phyloP scores from a whole-genome alignment of 2,113 vertebrate genomes.

The Aegotheles bennettii region DNA sequence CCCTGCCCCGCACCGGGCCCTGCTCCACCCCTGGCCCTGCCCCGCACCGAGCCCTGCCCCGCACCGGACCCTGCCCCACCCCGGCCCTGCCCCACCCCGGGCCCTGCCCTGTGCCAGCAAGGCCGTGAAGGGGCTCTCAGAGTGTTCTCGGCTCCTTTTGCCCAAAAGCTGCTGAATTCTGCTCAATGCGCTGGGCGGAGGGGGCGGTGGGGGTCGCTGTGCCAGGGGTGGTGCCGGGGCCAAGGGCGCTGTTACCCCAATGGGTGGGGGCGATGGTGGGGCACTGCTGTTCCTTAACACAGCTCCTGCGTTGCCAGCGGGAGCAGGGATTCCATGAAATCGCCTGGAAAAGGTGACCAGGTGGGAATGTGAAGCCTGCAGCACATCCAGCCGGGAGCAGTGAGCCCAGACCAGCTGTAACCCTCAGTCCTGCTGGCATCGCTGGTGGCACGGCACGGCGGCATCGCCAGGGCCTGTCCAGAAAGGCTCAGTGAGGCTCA shows the following conservation, averaged over 20 bases:
- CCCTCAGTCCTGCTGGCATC: neutral
- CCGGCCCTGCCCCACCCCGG: fast-evolving
- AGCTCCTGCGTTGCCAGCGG: neutral
- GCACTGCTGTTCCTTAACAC: fast-evolving
- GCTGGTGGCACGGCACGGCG: neutral
- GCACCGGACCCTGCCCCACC: too few relatives aligned
- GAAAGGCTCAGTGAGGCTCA: conserved; percentile 15
- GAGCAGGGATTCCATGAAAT: fast-evolving
- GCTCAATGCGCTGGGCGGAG: too few relatives aligned
- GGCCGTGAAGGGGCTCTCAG: neutral
- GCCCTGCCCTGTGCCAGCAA: fast-evolving
- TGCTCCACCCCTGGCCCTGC: too few relatives aligned
- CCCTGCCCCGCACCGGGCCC: too few relatives aligned
- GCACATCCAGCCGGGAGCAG: fast-evolving
- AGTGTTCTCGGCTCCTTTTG: fast-evolving
- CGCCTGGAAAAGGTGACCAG: fast-evolving
- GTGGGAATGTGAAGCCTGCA: fast-evolving
- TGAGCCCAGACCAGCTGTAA: neutral
- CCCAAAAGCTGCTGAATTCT: neutral
- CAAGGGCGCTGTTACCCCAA: neutral
- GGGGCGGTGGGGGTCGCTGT: neutral
- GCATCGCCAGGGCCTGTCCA: neutral
- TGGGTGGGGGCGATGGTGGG: too few relatives aligned
- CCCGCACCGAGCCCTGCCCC: too few relatives aligned
- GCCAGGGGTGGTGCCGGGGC: fast-evolving